Base-by-base conservation (phyloP, 2,888 invertebrate genomes). In the Apotomis betuletana region DNA sequence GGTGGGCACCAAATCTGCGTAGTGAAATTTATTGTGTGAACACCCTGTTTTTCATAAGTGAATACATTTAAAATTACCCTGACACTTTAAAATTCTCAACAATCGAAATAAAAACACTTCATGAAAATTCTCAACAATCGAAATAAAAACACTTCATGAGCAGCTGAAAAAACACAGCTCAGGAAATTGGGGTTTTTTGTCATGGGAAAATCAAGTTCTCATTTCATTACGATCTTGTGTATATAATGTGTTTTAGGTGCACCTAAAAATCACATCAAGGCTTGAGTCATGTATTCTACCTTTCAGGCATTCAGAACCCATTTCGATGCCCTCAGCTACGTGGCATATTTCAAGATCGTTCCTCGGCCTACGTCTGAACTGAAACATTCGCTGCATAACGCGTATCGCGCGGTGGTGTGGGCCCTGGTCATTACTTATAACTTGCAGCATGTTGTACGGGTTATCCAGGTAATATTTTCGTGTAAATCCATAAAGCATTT, bases 291-390 rank as follows among this genome's bases (percentile, higher is more conserved):
- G 76, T 78, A 78, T 71, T 64, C 72, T 0, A 75, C 87, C 5
- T 86, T 88, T 70, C 75, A 82, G 59, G 84, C 83, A 4, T 79
- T 90, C 58, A 81, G 79, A n/a, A 87, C 88, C 3, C 88, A 90
- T 75, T 90, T 91, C 67, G 77, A 87, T 74, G 83, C 87, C 3
- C 75, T 91, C 52, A 88, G 86, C 3, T 81, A 82, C 67, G 85
- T 85, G 10, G 91, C 84, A 3, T 91, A 90, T 77, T 87, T 83
- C 75, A 88, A 88, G 80, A 79, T 86, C n/a, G 82, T 89, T 5
- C 74, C 80, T 13, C 82, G 80, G 64, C 72, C 81, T 2, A 49
- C 79, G 27, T 80, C 85, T 5, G 73, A 69, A 44, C 38, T 59
- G 12, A 87, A 81, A 77, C 75, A 72, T 49, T 73, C 51, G 44